Base-by-base conservation (phyloP, 2,797 vertebrate genomes). In the Cuculus canorus region DNA sequence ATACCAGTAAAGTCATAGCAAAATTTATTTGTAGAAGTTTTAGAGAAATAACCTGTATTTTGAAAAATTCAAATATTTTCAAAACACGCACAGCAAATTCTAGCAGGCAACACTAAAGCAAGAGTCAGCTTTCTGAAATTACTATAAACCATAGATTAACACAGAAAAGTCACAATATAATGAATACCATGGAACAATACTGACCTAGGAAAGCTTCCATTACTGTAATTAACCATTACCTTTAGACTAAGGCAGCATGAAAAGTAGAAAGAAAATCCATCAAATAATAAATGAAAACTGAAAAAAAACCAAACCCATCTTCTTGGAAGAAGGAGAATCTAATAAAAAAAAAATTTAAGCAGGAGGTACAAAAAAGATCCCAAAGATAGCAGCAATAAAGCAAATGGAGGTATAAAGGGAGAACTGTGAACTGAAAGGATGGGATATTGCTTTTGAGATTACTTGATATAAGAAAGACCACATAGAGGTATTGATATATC, bases 391-490 rank as follows among this genome's bases (percentile, higher is more conserved):
- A 10, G 5, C 0, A 30, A 56, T 25, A 79, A 91, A 85, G 59
- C 43, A 82, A 86, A 56, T 45, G 5, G 21, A 71, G 6, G 7
- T 30, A 80, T 47, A 84, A 90, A 82, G 17, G 22, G 32, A 92
- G n/a, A 93, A 53, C 21, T 79, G 56, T 68, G 80, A 84, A 47
- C 45, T 79, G 71, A 94, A 84, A 72, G 45, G 28, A 63, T 79
- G 14, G 54, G 68, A 92, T 90, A 92, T 80, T 92, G 81, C 89
- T 86, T 93, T 90, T 68, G 30, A 94, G 50, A 48, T 17, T 80
- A 92, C 76, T 87, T 81, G 66, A 93, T 89, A 24, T 1, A 82
- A 92, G 45, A 35, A 87, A 87, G 18, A 84, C 43, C 33, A 24
- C 63, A 16, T 9, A 17, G 32, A 90, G 24, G 65, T 91, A 81